Evolutionary conservation across 2,797 vertebrate species (phyloP).

Genomic region (Gymnodraco acuticeps): DNA sequence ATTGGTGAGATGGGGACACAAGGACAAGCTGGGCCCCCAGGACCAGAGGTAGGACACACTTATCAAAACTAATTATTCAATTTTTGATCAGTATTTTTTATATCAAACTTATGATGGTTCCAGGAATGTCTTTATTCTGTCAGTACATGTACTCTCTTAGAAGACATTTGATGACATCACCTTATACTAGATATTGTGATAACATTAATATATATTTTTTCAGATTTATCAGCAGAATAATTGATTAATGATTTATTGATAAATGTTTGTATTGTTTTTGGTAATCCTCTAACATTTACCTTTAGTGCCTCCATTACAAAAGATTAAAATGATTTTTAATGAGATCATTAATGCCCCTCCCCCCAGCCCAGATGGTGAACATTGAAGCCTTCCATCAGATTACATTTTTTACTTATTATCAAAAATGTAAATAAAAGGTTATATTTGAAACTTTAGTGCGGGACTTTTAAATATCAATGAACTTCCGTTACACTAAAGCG

Average conservation of each 20-base stretch:
- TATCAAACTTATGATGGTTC: neutral
- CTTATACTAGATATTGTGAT: no score
- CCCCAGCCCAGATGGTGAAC: no score
- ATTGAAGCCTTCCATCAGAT: neutral
- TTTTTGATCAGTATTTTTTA: neutral
- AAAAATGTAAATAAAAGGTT: no score
- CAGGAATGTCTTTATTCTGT: neutral
- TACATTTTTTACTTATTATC: no score
- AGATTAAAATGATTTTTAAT: neutral
- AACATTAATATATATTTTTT: no score
- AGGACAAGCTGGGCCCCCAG: conserved; percentile 76
- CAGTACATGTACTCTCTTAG: neutral
- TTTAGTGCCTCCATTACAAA: neutral
- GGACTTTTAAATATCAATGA: no score
- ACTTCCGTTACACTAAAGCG: no score
- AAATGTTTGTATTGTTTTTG: no score
- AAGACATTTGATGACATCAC: no score
- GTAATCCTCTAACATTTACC: neutral
- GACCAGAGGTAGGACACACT: conserved; percentile 75
- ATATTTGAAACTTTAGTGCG: no score
- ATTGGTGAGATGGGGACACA: conserved; percentile 72
- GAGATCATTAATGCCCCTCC: neutral
- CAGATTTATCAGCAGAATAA: no score
- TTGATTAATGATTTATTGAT: neutral
- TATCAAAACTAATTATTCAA: neutral